Evolutionary conservation across 2,113 vertebrate species (phyloP).

Genomic region (Catagonus wagneri): DNA sequence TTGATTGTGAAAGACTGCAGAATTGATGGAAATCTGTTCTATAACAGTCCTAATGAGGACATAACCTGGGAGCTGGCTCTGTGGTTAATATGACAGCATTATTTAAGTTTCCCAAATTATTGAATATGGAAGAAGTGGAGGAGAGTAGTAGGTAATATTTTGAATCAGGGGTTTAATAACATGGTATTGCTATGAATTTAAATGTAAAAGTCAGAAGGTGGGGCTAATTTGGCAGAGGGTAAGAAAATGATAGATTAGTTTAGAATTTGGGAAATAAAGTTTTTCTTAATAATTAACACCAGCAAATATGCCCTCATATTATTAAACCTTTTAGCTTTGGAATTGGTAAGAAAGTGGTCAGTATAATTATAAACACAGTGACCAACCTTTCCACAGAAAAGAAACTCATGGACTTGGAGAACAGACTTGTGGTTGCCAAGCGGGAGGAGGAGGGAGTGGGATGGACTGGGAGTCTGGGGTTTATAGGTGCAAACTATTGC

Average conservation of each 20-base stretch:
- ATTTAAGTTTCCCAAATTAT: neutral
- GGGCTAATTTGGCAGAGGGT: neutral
- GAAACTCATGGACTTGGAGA: no score
- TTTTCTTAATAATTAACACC: neutral
- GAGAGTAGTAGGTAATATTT: neutral
- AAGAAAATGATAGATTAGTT: neutral
- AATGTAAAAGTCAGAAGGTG: neutral
- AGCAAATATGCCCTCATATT: neutral
- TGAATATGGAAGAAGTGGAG: neutral
- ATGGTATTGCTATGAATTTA: neutral
- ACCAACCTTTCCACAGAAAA: neutral
- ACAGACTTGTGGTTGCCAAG: no score
- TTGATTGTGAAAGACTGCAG: neutral
- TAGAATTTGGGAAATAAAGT: neutral
- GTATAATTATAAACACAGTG: slow-evolving; percentile 23
- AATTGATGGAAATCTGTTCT: neutral
- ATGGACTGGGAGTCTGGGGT: no score
- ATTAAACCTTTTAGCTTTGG: neutral
- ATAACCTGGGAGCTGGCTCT: neutral
- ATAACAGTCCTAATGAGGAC: neutral
- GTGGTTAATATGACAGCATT: neutral
- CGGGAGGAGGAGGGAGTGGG: no score
- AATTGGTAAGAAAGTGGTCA: neutral
- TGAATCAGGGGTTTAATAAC: neutral
- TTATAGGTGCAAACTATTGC: no score